A percentile compares a stretch with the other conserved stretches of the same genome.
Evolutionary conservation across 2,113 vertebrate species (phyloP).

Genomic region (Chloebia gouldiae): DNA sequence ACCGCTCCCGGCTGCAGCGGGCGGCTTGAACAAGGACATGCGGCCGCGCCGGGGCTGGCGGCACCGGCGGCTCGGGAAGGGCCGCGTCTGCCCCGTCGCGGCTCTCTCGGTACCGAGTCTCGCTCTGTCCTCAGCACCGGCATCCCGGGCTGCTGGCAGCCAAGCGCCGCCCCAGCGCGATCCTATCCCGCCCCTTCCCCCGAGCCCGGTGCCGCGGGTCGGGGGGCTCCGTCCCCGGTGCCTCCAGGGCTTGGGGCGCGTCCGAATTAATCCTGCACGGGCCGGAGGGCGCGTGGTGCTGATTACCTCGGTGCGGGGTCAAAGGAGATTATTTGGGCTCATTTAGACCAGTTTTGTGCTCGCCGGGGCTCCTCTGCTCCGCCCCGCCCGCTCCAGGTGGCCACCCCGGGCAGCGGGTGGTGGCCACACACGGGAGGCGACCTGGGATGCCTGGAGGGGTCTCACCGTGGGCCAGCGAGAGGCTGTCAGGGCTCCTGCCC

Average conservation of each 20-base stretch:
- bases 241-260: accelerated
- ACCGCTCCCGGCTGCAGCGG: too few species aligned
- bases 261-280: not conserved
- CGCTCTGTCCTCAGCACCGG: not conserved
- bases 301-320: not conserved
- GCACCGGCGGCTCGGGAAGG: not conserved
- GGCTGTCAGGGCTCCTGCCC: not conserved
- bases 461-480: accelerated
- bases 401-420: accelerated
- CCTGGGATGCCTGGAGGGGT: not conserved
- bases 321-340: not conserved
- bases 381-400: not conserved
- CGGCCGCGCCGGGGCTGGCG: too few species aligned
- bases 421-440: not conserved
- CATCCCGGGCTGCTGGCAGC: not conserved
- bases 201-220: not conserved
- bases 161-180: accelerated
- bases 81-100: too few species aligned
- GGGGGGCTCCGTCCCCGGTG: not conserved
- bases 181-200: not conserved
- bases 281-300: not conserved
- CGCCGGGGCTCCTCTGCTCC: accelerated
- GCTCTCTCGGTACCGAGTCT: not conserved
- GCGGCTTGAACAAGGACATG: not conserved
- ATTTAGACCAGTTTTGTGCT: not conserved